Percentiles rank a stretch among this genome's conserved stretches.
These are phyloP conservation scores for Anolis carolinensis DNA, from an alignment of 2,113 vertebrate genomes.

Conservation along the genomic window DNA sequence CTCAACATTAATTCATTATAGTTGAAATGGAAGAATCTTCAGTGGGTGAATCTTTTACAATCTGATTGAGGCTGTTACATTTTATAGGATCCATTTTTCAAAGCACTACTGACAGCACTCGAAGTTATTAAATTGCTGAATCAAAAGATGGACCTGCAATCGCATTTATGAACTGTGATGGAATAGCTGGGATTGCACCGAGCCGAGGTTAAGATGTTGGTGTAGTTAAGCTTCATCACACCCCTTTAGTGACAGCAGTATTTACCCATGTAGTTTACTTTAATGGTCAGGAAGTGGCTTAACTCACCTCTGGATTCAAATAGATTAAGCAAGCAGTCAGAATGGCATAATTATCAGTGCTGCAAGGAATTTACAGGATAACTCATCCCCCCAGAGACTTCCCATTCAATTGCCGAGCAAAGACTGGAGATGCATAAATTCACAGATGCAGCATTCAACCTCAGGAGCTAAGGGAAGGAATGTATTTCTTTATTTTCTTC, in stretches of 20 bases:
- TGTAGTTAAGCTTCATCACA: slow-evolving; percentile 75
- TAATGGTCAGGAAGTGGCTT: slow-evolving; percentile 79
- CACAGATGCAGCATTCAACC: slow-evolving; percentile 22
- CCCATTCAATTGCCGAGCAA: slow-evolving; percentile 57
- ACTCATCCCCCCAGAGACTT: slow-evolving; percentile 65
- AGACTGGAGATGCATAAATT: slow-evolving; percentile 48
- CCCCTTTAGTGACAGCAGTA: slow-evolving; percentile 73
- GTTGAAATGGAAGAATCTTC: slow-evolving; percentile 85
- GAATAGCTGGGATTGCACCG: slow-evolving; percentile 67
- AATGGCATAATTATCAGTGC: slow-evolving; percentile 70
- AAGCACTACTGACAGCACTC: slow-evolving; percentile 95
- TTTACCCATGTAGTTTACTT: slow-evolving; percentile 79
- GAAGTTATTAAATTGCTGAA: slow-evolving; percentile 97
- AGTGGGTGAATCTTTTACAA: slow-evolving; percentile 87
- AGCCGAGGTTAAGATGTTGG: slow-evolving; percentile 75
- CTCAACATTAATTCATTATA: slow-evolving; percentile 96
- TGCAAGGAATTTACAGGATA: slow-evolving; percentile 64
- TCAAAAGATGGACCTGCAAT: slow-evolving; percentile 83
- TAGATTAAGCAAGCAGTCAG: slow-evolving; percentile 77
- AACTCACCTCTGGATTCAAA: slow-evolving; percentile 80
- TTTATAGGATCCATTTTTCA: slow-evolving; percentile 99
- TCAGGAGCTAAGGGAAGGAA: slow-evolving; percentile 11
- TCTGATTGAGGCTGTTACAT: slow-evolving; percentile 98
- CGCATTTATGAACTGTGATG: slow-evolving; percentile 81
- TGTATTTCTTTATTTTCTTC: slow-evolving; percentile 25